These are phyloP conservation scores for Dryoscopus gambensis DNA, from an alignment of 2,113 vertebrate genomes.

Conservation along the genomic window DNA sequence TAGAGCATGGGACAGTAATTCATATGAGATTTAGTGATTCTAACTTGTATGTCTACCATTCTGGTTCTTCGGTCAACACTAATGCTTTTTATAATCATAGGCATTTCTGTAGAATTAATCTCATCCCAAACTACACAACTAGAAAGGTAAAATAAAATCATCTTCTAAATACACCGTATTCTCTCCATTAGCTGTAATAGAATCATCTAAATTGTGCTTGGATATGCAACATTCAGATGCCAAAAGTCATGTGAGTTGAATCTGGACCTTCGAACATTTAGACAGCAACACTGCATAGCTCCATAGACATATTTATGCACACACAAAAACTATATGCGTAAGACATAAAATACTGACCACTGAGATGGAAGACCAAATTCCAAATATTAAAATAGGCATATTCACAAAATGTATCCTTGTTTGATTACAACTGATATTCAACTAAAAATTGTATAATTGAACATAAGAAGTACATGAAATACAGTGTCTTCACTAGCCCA, in stretches of 20 bases:
- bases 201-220: not conserved
- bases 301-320: not conserved
- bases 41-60: not conserved
- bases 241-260: not conserved
- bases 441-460: not conserved
- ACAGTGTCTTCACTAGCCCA: not conserved
- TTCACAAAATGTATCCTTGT: not conserved
- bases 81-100: not conserved
- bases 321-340: not conserved
- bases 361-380: not conserved
- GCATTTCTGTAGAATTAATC: not conserved
- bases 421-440: not conserved
- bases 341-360: not conserved
- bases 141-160: not conserved
- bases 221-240: not conserved
- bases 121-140: not conserved
- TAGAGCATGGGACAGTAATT: not conserved
- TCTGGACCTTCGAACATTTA: not conserved
- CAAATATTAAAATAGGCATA: not conserved
- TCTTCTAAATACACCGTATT: not conserved
- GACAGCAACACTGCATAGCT: not conserved
- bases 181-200: not conserved
- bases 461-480: not conserved
- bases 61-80: not conserved
- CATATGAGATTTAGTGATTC: not conserved